phyloP scores from a whole-genome alignment of 2,113 vertebrate species.

The Mixornis gularis region DNA sequence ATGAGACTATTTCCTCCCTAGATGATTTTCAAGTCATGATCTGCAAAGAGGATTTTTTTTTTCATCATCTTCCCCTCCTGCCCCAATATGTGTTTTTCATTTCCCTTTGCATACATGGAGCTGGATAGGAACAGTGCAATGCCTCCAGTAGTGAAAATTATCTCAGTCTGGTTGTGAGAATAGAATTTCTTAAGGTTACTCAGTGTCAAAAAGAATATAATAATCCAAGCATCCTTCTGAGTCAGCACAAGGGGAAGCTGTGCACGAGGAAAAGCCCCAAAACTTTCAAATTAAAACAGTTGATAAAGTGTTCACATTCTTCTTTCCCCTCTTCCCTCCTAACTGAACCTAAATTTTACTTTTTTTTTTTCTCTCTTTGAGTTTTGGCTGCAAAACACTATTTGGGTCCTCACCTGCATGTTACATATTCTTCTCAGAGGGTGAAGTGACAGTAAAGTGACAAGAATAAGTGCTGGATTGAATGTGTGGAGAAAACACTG shows the following conservation, averaged over 20 bases:
- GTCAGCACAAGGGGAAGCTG: not conserved
- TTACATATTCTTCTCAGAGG: not conserved
- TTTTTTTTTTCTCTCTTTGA: not conserved
- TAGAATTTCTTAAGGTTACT: not conserved
- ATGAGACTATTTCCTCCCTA: not conserved
- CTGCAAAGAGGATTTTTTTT: not conserved
- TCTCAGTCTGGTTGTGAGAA: not conserved
- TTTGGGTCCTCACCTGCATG: not conserved
- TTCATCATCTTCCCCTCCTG: fast-evolving
- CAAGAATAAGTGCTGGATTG: not conserved
- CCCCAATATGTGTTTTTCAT: not conserved
- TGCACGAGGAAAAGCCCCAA: not conserved
- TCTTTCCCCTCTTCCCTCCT: not conserved
- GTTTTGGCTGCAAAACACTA: not conserved
- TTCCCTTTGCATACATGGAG: not conserved
- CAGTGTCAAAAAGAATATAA: not conserved
- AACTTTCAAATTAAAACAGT: not conserved
- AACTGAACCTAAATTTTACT: not conserved
- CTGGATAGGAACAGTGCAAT: not conserved
- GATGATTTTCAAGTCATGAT: not conserved
- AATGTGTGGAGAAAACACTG: not conserved
- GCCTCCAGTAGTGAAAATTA: not conserved
- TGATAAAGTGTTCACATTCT: not conserved
- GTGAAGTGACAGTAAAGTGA: not conserved
- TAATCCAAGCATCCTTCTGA: not conserved